Conservation (phyloP, 1,140 invertebrate genomes). For the Diorhabda carinulata region DNA sequence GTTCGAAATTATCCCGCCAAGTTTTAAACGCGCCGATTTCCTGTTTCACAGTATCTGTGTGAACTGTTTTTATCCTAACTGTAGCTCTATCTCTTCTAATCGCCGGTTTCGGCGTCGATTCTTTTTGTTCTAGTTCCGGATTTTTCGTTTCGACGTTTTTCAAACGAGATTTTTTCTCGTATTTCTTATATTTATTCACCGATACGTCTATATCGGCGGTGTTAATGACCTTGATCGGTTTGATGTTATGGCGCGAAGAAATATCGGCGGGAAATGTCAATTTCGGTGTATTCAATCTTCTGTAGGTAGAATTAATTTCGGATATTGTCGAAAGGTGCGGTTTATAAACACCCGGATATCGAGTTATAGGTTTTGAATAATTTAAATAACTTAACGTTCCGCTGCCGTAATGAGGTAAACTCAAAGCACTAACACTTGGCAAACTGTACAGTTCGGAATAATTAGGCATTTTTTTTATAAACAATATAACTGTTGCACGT, state of each 20-base stretch:
- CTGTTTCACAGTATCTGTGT: slow-evolving; percentile 36
- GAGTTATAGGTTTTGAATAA: slow-evolving; percentile 12
- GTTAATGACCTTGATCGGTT: slow-evolving; percentile 65
- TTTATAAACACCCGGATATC: slow-evolving; percentile 52
- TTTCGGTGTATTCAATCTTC: slow-evolving; percentile 50
- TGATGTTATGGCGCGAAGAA: slow-evolving; percentile 50
- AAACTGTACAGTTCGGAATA: slow-evolving; percentile 54
- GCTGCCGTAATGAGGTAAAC: background rate
- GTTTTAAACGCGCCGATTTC: slow-evolving; percentile 45
- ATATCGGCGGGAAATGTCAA: slow-evolving; percentile 38
- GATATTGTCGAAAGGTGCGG: slow-evolving; percentile 70
- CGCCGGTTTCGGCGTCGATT: slow-evolving; percentile 49
- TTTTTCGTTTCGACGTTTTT: slow-evolving; percentile 35
- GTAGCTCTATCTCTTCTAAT: slow-evolving; percentile 67
- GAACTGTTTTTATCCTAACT: slow-evolving; percentile 62
- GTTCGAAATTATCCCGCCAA: slow-evolving; percentile 60
- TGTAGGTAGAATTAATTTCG: slow-evolving; percentile 53
- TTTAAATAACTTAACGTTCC: background rate
- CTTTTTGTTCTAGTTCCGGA: slow-evolving; percentile 23
- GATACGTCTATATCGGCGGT: slow-evolving; percentile 81
- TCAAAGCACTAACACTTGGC: slow-evolving; percentile 41
- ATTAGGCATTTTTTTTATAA: slow-evolving; percentile 51
- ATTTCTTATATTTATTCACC: slow-evolving; percentile 54
- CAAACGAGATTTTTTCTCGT: slow-evolving; percentile 45
- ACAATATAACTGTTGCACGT: slow-evolving; percentile 24